Evolutionary conservation across 1,140 invertebrate species (phyloP).

Genomic region (Mylabris phalerata): DNA sequence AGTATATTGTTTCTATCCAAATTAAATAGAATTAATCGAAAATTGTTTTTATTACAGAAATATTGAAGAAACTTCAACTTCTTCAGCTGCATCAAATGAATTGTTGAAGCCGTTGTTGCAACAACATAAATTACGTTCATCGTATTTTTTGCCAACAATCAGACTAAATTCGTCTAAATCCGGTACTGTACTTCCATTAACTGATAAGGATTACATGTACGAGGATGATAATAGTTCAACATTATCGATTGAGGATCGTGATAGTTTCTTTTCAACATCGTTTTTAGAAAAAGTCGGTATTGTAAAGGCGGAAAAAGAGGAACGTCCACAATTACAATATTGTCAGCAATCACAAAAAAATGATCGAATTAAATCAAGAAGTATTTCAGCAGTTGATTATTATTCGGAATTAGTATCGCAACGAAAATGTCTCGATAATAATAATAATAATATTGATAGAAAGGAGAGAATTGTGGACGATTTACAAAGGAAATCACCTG

Average conservation of each 20-base stretch:
- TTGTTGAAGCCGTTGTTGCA: neutral
- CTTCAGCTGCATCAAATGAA: neutral
- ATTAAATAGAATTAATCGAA: too few relatives aligned
- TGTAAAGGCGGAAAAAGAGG: too few relatives aligned
- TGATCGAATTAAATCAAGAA: too few relatives aligned
- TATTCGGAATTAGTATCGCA: too few relatives aligned
- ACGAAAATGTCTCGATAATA: too few relatives aligned
- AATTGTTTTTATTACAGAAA: too few relatives aligned
- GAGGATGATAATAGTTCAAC: neutral
- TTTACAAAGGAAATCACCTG: too few relatives aligned
- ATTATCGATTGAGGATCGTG: neutral
- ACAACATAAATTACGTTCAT: neutral
- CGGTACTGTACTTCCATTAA: neutral
- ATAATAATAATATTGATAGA: too few relatives aligned
- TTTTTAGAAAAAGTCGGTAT: slow-evolving; percentile 10
- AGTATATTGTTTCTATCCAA: neutral
- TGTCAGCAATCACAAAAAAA: too few relatives aligned
- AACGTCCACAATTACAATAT: too few relatives aligned
- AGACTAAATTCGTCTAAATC: neutral
- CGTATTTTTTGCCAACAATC: neutral
- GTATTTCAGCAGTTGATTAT: too few relatives aligned
- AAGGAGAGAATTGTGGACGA: too few relatives aligned
- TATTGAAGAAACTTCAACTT: neutral
- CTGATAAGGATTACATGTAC: slow-evolving; percentile 1
- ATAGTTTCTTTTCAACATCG: slow-evolving; percentile 5